Conservation (phyloP, 2,113 vertebrate genomes). For the Fregata magnificens region DNA sequence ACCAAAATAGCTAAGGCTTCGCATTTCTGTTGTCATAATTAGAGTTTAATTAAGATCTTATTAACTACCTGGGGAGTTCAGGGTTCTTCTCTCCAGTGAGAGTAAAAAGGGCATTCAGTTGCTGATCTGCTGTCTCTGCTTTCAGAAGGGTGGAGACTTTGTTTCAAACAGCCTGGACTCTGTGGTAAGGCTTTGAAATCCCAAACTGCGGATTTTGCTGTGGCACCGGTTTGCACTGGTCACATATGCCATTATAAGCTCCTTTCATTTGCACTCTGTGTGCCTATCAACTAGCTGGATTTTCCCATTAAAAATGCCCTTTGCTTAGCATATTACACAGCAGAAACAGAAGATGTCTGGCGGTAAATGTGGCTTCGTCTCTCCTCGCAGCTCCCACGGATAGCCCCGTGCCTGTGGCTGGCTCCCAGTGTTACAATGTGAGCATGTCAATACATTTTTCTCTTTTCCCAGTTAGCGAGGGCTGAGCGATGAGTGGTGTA, state of each 20-base stretch:
- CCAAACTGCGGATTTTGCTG: neutral
- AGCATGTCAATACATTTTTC: neutral
- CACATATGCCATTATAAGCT: neutral
- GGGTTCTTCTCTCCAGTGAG: neutral
- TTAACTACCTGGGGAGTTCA: neutral
- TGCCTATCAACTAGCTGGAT: neutral
- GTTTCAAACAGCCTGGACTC: neutral
- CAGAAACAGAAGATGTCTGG: neutral
- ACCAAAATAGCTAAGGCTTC: neutral
- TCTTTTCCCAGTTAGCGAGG: neutral
- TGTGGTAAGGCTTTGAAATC: neutral
- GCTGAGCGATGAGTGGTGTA: rapidly evolving
- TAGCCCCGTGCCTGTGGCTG: neutral
- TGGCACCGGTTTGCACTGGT: neutral
- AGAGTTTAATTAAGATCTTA: neutral
- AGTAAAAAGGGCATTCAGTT: neutral
- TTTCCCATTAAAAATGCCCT: neutral
- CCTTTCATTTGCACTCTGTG: neutral
- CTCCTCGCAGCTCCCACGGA: neutral
- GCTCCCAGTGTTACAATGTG: neutral
- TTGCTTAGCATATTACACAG: neutral
- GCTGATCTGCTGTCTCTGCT: neutral
- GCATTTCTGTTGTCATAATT: neutral
- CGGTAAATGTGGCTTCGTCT: neutral
- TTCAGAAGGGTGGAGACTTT: neutral